Evolutionary conservation across 2,113 vertebrate species (phyloP), one percentile per base, ranked within the genome.

Genomic region (Callopanchax toddi): DNA sequence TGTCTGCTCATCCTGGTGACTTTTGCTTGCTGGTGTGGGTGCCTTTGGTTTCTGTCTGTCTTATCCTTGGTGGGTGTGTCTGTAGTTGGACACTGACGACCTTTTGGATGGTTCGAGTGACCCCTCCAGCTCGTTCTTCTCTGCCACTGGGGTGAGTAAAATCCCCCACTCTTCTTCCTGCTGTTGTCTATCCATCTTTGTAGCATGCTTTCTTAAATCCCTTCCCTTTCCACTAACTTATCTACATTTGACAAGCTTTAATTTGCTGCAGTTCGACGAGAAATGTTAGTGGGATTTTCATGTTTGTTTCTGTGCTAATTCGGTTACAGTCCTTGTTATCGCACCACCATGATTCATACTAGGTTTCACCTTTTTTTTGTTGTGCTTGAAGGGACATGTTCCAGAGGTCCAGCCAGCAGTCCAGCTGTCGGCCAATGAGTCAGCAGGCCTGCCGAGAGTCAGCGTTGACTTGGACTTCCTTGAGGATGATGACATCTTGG

Each of bases 401-500:
- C 93, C 96, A 51, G 95, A 98, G 82, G 61, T 94, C 78, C 92
- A 89, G 58, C 70, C 95, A 0, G 89, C 93, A 57, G 95, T 93
- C 87, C 95, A 95, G 61, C 87, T 98, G 89, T 96, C 89, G 21
- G 87, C 81, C 50, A 91, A 51, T 18, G 92, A 92, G 82, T 86
- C 90, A 2, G 11, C 88, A 26, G 89, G 90, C 43, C 83, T 93
- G 3, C 94, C 95, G 0, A 52, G 93, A n/a, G 85, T 95, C 78
- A 95, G 95, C 29, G 97, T 98, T 77, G 97, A 99, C 92, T 89
- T 98, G 10, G 96, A 98, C 85, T 99, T 99, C 76, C 68, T 99
- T 42, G 96, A 98, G 76, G 97, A 98, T 90, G 91, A 92, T 69
- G 96, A 96, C 85, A 99, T 98, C 77, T 76, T 99, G 88, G 96